A percentile compares a stretch with the other conserved stretches of the same genome.
phyloP scores from a whole-genome alignment of 2,113 vertebrate genomes.

The Gnathochromis pfefferi region DNA sequence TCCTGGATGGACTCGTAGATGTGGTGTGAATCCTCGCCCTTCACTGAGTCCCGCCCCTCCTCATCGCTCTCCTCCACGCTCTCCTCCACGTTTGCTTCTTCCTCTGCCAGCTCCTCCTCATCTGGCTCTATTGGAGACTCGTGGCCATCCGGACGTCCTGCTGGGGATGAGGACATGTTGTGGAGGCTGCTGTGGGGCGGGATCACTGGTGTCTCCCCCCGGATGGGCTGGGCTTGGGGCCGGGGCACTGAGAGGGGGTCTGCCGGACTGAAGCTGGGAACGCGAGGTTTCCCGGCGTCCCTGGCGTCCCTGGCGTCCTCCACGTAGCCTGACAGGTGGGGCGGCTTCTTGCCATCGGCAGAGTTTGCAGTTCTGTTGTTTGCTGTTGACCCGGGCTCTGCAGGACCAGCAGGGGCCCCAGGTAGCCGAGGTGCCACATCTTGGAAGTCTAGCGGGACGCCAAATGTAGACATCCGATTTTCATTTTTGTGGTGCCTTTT shows the following conservation, averaged over 20 bases:
- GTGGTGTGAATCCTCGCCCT: conserved; percentile 61
- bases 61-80: background rate
- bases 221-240: conserved; percentile 34
- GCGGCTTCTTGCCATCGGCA: conserved; percentile 3
- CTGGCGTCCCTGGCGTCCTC: background rate
- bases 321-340: background rate
- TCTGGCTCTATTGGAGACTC: background rate
- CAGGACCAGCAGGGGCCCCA: background rate
- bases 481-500: conserved; percentile 46
- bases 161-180: background rate
- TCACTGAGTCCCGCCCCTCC: background rate
- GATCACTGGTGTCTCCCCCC: conserved; percentile 51
- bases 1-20: conserved; percentile 75
- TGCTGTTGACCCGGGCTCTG: background rate
- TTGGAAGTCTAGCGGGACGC: conserved; percentile 50
- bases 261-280: conserved; percentile 55
- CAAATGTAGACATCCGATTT: conserved; percentile 76
- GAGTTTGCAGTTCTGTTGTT: background rate
- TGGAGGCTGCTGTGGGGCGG: background rate
- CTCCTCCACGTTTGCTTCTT: conserved; percentile 18
- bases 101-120: background rate
- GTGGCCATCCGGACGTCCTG: background rate
- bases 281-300: conserved; percentile 27
- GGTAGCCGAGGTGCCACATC: background rate
- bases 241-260: conserved; percentile 18